Base-by-base conservation (phyloP, 1,140 invertebrate genomes). In the Matsumurasca onukii region DNA sequence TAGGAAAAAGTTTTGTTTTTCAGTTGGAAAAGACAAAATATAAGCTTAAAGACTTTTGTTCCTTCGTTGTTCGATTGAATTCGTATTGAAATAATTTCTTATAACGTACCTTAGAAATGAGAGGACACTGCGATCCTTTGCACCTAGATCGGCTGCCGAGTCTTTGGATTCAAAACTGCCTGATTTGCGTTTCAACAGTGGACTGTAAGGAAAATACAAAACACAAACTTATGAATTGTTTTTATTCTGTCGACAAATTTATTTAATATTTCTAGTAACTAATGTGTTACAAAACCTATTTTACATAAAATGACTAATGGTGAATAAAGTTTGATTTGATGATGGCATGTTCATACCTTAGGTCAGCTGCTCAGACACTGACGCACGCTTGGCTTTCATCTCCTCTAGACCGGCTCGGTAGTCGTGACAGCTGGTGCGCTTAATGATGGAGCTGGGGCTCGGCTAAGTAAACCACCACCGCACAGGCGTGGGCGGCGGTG, bases 401-500 rank as follows among this genome's bases (percentile, higher is more conserved):
- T 88, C 85, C 48, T 86, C 81, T 15, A 90, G 72, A 1, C 82
- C 78, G 45, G 83, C 84, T 67, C 88, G 87, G 73, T 93, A 93
- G 45, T 92, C 90, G 24, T 78, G 75, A 0, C 89, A 91, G 66
- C 87, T 85, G 5, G 0, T 97, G 76, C 3, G 92, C 86, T 76
- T 93, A 68, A 97, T 93, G 57, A 97, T 91, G 0, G 94, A 96
- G 71, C 93, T 94, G n/a, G 0, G 91, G 89, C 77, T 98, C 93
- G 17, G 86, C 85, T 76, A 96, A 93, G 71, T 91, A 89, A 0
- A 97, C 89, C 13, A 92, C 82, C 9, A 96, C 83, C 91, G 91
- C 20, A 91, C 84, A 34, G 83, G 82, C 9, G 84, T 82, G 45
- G 80, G 68, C 0, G 85, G 79, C 25, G 87, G 75, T 0, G 85